Base-by-base conservation (phyloP, 1,140 invertebrate genomes). In the Trichoplusia ni region DNA sequence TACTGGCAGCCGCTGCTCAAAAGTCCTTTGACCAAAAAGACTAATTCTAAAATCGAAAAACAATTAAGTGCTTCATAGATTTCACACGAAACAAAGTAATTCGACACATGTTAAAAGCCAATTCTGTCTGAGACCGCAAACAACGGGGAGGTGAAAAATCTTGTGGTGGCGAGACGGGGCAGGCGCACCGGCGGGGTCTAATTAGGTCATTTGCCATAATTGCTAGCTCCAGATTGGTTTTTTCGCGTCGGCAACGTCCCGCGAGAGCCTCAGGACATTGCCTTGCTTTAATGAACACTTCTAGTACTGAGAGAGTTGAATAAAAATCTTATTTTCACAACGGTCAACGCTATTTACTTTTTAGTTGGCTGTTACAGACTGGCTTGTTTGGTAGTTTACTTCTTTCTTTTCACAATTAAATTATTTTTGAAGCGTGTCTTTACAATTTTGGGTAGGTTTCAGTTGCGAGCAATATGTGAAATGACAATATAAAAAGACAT, bases 151-250 rank as follows among this genome's bases (percentile, higher is more conserved):
- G 65, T 64, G 74, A 73, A 69, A 67, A 69, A 63, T 64, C 54
- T 65, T 54, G 64, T 51, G 65, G 51, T 64, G 64, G 54, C 69
- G 67, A 46, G 53, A 67, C 51, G 35, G 14, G 69, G 18, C 14
- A 58, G 54, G 46, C 47, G 49, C 60, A 67, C 68, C 64, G 60
- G 47, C 54, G 58, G 63, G 67, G 64, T 76, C 76, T 84, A 87
- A 87, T 87, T 84, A 84, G 78, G 73, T 77, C 76, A 77, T 84
- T 87, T 82, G 69, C 63, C 69, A 80, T 87, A 87, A 85, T 87
- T 82, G 82, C 81, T 59, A 61, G 71, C 70, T 79, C 76, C 73
- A 83, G 77, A 87, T 87, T 84, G 79, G 79, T 83, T 85, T 87
- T 84, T 87, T 85, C 77, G 68, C 79, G 80, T 81, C 80, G 77